phyloP scores from a whole-genome alignment of 1,140 invertebrate genomes.

The Lepidotrigona ventralis region DNA sequence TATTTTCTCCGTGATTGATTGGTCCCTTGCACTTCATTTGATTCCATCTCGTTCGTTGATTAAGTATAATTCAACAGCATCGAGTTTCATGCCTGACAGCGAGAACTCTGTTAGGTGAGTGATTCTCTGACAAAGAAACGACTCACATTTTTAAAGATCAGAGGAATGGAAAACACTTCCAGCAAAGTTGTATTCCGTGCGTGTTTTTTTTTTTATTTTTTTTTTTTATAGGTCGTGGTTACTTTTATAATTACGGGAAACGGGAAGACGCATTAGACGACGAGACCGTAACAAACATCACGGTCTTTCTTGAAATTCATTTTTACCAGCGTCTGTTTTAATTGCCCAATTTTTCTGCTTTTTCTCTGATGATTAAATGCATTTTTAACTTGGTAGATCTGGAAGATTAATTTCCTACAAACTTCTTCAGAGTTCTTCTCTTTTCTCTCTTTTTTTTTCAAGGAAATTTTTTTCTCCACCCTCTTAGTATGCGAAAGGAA shows the following conservation, averaged over 20 bases:
- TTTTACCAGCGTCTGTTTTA: constrained; percentile 16
- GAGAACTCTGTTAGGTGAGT: background rate
- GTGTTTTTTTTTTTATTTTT: too few relatives aligned
- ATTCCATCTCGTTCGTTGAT: background rate
- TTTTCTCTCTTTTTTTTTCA: background rate
- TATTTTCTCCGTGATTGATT: too few relatives aligned
- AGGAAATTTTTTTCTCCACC: background rate
- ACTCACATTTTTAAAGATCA: background rate
- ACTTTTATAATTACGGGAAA: constrained; percentile 16
- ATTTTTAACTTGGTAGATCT: background rate
- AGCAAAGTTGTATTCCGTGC: background rate
- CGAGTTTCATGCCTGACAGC: background rate
- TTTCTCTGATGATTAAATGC: too few relatives aligned
- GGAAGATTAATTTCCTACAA: background rate
- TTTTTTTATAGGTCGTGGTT: background rate
- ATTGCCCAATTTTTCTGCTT: background rate
- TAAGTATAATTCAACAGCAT: background rate
- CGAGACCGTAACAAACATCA: too few relatives aligned
- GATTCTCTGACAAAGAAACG: background rate
- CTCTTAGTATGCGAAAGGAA: background rate
- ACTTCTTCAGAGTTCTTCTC: background rate
- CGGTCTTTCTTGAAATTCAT: constrained; percentile 23
- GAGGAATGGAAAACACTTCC: background rate
- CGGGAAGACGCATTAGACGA: constrained; percentile 32
- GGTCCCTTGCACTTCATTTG: background rate